Percentiles rank a stretch among this genome's conserved stretches.
Evolutionary conservation across 2,113 vertebrate species (phyloP).

Genomic region (Cyprinus carpio): DNA sequence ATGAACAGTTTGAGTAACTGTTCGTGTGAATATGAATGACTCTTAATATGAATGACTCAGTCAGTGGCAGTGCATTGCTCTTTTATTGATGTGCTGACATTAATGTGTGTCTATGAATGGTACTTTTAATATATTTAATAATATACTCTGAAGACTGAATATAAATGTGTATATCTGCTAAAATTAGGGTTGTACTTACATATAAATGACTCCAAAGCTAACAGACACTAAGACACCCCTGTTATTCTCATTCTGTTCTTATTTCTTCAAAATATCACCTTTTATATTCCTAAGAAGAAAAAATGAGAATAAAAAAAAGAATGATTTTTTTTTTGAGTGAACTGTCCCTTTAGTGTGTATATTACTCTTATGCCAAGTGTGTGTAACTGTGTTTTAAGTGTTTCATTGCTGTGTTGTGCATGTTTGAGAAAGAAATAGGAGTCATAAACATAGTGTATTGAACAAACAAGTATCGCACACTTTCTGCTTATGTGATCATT

Average conservation of each 20-base stretch:
- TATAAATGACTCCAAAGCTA: neutral
- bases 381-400: no score
- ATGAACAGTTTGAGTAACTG: neutral
- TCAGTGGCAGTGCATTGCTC: neutral
- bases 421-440: neutral
- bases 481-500: constrained; percentile 34
- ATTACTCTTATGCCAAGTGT: no score
- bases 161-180: no score
- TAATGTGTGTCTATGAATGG: neutral
- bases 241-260: neutral
- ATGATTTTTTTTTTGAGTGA: no score
- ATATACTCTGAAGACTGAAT: no score
- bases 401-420: neutral
- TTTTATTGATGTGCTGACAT: neutral
- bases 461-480: neutral
- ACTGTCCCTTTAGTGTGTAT: no score
- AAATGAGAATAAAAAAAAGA: no score
- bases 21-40: neutral
- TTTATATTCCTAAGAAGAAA: no score
- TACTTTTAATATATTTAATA: neutral
- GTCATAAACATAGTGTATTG: neutral
- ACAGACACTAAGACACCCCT: neutral
- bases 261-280: no score
- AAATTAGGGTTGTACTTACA: neutral
- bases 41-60: neutral